phyloP scores from a whole-genome alignment of 2,797 vertebrate species.

The Alectoris magna region DNA sequence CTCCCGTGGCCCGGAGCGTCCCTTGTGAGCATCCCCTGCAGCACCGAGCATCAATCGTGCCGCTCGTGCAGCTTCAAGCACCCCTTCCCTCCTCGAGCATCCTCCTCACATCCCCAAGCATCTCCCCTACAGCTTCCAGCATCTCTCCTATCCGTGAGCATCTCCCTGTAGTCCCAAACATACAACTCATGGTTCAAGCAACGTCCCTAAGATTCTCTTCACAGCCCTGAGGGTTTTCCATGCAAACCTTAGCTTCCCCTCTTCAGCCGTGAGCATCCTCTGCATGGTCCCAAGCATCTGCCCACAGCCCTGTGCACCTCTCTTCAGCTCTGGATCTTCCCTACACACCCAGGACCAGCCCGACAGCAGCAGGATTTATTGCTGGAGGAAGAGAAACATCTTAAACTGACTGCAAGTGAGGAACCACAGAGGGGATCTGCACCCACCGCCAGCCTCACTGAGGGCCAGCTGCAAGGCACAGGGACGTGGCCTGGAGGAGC shows the following conservation, averaged over 20 bases:
- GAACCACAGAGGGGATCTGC: not conserved
- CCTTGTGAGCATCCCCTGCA: not conserved
- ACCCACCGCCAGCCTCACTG: not conserved
- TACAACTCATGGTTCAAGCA: rapidly evolving
- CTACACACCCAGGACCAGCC: not conserved
- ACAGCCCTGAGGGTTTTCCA: not conserved
- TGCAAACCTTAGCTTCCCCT: not conserved
- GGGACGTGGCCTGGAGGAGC: not conserved
- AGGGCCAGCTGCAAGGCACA: not conserved
- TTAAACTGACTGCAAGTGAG: not conserved
- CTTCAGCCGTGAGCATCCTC: not conserved
- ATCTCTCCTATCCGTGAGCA: not conserved
- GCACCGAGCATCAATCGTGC: too few relatives aligned
- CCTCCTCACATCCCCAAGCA: not conserved
- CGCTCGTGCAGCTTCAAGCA: not conserved
- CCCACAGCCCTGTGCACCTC: not conserved
- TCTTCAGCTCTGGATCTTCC: not conserved
- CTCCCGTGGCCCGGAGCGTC: not conserved
- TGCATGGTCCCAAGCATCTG: not conserved
- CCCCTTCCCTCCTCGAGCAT: not conserved
- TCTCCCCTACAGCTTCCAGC: not conserved
- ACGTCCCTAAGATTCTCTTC: not conserved
- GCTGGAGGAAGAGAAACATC: not conserved
- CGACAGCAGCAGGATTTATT: not conserved
- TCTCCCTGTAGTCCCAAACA: not conserved